phyloP scores from a whole-genome alignment of 2,113 vertebrate species.

The Callipepla squamata region DNA sequence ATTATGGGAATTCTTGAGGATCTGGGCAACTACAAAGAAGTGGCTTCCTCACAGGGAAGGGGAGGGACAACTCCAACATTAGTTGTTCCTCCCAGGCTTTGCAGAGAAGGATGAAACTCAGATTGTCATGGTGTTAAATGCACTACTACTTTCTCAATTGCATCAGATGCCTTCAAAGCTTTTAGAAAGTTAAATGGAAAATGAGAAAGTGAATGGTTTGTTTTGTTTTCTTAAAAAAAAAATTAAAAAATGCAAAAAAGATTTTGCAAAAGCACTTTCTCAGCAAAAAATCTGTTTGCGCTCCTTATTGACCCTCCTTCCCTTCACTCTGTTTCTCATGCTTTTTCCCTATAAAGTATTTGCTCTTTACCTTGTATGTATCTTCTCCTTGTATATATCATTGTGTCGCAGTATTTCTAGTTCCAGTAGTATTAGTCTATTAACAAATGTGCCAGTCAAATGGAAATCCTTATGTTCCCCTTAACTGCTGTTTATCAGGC shows the following conservation, averaged over 20 bases:
- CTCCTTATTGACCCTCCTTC: neutral
- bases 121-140: neutral
- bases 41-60: neutral
- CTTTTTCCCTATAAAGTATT: conserved; percentile 11
- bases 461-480: neutral
- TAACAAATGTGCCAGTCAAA: neutral
- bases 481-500: conserved; percentile 11
- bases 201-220: neutral
- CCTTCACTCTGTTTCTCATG: neutral
- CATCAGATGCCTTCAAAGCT: neutral
- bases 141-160: neutral
- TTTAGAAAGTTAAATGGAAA: neutral
- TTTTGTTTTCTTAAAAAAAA: neutral
- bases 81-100: neutral
- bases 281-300: neutral
- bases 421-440: neutral
- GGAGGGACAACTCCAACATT: neutral
- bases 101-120: neutral
- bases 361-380: neutral
- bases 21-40: neutral
- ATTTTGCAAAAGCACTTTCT: neutral
- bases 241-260: neutral
- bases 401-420: neutral
- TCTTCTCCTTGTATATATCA: neutral
- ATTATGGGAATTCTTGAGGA: neutral